Percentiles rank a stretch among this genome's conserved stretches.
Conservation (phyloP, 2,888 invertebrate genomes). For the Amiota communis region DNA sequence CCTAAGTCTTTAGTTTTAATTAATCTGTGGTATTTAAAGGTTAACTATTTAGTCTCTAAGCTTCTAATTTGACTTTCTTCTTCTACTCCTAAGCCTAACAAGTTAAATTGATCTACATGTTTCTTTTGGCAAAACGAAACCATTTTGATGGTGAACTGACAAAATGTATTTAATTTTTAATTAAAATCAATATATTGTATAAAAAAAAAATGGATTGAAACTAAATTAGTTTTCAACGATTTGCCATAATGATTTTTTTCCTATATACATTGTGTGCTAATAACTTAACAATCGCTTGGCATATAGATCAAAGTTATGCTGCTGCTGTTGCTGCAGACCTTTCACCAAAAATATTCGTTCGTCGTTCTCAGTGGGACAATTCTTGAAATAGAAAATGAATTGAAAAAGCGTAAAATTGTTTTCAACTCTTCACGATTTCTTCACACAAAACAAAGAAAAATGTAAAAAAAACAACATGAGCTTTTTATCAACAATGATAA, state of each 20-base stretch:
- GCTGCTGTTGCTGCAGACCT: conserved; percentile 6
- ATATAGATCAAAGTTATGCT: conserved; percentile 9
- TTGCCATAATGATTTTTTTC: conserved; percentile 5
- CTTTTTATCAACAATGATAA: not conserved
- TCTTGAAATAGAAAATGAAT: conserved; percentile 13
- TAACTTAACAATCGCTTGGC: conserved; percentile 14
- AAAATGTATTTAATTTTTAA: not conserved
- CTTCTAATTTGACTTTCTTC: too few species aligned
- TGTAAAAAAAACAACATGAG: not conserved
- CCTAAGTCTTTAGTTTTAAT: conserved; percentile 52
- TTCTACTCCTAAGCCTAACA: too few species aligned
- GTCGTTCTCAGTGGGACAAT: not conserved
- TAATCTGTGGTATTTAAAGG: too few species aligned
- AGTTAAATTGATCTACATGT: too few species aligned
- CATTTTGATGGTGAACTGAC: not conserved
- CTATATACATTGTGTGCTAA: not conserved
- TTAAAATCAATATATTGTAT: conserved; percentile 10
- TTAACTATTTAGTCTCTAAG: too few species aligned
- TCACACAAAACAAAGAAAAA: conserved; percentile 1
- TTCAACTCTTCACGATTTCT: conserved; percentile 6
- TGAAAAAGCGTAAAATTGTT: conserved; percentile 23
- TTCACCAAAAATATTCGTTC: conserved; percentile 22
- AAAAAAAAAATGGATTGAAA: not conserved
- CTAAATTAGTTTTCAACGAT: not conserved
- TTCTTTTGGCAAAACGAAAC: too few species aligned